Percentiles rank a stretch among this genome's conserved stretches.
Conservation (phyloP, 2,113 vertebrate species). For the Siniperca chuatsi region DNA sequence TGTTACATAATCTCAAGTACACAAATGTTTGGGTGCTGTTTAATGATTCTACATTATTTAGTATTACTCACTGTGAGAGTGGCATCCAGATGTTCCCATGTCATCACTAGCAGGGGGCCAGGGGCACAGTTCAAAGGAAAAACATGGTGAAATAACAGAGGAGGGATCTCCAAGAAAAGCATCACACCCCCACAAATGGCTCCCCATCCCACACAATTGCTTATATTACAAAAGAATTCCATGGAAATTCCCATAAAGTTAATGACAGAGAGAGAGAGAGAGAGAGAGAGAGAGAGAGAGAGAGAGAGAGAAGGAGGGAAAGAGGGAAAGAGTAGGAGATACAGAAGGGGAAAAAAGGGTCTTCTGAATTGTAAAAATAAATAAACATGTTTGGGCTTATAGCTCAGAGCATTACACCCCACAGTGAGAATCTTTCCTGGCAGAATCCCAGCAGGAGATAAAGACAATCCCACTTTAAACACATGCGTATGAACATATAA, state of each 20-base stretch:
- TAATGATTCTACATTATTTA: conserved; percentile 5
- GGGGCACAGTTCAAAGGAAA: conserved; percentile 30
- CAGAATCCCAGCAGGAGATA: conserved; percentile 75
- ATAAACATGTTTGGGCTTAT: conserved; percentile 84
- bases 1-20: background rate
- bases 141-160: conserved; percentile 27
- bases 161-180: conserved; percentile 35
- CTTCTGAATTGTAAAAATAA: conserved; percentile 83
- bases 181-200: conserved; percentile 27
- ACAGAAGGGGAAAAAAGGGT: conserved; percentile 33
- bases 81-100: conserved; percentile 55
- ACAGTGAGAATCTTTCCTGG: conserved; percentile 74
- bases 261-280: conserved; percentile 61
- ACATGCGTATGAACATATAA: conserved; percentile 73
- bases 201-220: conserved; percentile 40
- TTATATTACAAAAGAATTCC: conserved; percentile 50
- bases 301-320: background rate
- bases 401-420: conserved; percentile 67
- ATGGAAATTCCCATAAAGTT: conserved; percentile 79
- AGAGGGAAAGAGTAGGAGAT: background rate
- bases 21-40: conserved; percentile 15
- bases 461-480: conserved; percentile 80
- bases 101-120: conserved; percentile 6
- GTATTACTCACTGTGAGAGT: conserved; percentile 6
- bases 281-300: background rate